Base-by-base conservation (phyloP, 2,113 vertebrate species). In the Percopsis transmontana region DNA sequence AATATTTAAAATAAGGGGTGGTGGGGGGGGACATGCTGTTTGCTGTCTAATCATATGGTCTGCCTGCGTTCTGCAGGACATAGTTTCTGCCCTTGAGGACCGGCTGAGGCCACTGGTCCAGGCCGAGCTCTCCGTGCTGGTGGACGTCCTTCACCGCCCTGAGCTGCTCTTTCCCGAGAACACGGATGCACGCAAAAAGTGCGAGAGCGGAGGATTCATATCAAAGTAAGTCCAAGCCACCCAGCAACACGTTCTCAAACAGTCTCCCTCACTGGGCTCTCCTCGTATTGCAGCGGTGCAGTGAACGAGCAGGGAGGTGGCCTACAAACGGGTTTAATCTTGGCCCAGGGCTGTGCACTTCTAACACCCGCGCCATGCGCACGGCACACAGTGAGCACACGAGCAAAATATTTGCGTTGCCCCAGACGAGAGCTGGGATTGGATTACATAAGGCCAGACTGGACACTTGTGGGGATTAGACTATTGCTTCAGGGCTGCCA, bases 151-250 rank as follows among this genome's bases (percentile, higher is more conserved):
- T 2, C 97, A 99, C 87, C 91, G 97, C 14, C 97, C 97, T 0
- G 97, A 99, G 74, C 92, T 98, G 73, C 96, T 99, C 14, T 99
- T 99, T 74, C 97, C 97, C 0, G 97, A 99, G 77, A 98, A 98
- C 92, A 99, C 97, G 0, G 97, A 99, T 0, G 96, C 97, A 20
- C 91, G 97, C 57, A 93, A 92, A 82, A 99, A 99, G 75, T 99
- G 97, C 44, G 96, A 99, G 80, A 99, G 97, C 0, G 97, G 97
- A 7, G 97, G 97, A 8, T 99, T 99, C 81, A 99, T 99, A 81
- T 99, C 96, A 90, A 99, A 98, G 97, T 98, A 83, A 90, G 96
- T 79, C 44, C 3, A 2, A 6, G 14, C 21, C 12, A 11, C 2
- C 51, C 40, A 8, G 23, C 18, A 59, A 59, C 57, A 16, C 47